phyloP scores from a whole-genome alignment of 2,888 invertebrate species.

The Phlogophora meticulosa region DNA sequence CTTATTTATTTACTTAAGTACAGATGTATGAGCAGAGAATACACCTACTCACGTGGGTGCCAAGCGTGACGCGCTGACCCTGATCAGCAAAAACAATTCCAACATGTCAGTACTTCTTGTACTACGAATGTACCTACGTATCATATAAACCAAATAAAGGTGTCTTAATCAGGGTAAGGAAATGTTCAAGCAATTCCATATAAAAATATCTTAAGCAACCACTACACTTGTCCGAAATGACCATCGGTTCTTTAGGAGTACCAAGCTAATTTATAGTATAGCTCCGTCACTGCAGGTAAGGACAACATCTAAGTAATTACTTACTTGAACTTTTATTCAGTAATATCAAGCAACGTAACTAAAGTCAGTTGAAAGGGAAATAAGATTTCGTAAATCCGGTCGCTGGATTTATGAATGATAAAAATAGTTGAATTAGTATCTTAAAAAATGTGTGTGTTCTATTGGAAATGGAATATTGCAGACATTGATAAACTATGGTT shows the following conservation, averaged over 20 bases:
- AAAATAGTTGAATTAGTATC: no score
- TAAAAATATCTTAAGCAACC: no score
- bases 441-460: no score
- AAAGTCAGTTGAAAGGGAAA: no score
- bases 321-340: no score
- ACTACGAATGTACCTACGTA: background rate
- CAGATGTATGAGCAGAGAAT: constrained; percentile 7
- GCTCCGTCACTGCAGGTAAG: background rate
- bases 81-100: constrained; percentile 49
- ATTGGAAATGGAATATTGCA: no score
- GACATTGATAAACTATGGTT: no score
- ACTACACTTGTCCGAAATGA: background rate
- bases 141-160: background rate
- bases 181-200: background rate
- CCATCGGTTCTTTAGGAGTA: no score
- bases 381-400: no score
- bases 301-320: no score
- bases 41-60: constrained; percentile 33
- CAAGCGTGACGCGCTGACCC: constrained; percentile 58
- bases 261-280: background rate
- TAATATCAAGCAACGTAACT: no score
- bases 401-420: no score
- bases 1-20: constrained; percentile 11
- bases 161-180: background rate
- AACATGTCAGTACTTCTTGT: constrained; percentile 22